Evolutionary conservation across 2,797 vertebrate genomes (phyloP), one percentile per base, ranked within the genome.

Genomic region (Alcedo quadribrachys): DNA sequence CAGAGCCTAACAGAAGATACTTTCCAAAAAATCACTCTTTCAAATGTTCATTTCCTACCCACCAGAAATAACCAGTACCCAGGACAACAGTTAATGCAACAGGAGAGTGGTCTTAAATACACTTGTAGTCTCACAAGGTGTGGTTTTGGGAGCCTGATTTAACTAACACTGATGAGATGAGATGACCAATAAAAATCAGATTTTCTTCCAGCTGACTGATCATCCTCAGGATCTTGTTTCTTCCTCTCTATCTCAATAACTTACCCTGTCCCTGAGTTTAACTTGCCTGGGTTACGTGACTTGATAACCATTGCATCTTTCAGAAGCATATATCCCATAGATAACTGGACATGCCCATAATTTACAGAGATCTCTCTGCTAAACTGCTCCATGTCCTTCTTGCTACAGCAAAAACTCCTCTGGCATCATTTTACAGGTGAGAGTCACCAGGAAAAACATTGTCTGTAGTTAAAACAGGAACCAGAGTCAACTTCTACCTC

Each of bases 231-330:
- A 54, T 53, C 35, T 82, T 63, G 2, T 12, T 89, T 60, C 58
- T 89, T n/a, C 14, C 27, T 81, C 42, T 40, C 55, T 48, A 4
- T 25, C 18, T 42, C 55, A 15, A 10, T 3, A 30, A 40, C 13
- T 9, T 16, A 53, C 27, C 5, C 15, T 55, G 25, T 8, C 22
- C 55, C 20, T 27, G 5, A 35, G 22, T 73, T 82, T 46, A 30
- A 11, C 4, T 8, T n/a, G 16, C 12, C 24, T 22, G 4, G 8
- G 8, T 60, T 57, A 30, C 12, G 5, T 20, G 40, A 22, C 53
- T 53, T 0, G 0, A 22, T 57, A 9, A 37, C 12, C 13, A 3
- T 27, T 21, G 9, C 8, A 35, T 2, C 21, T 62, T 33, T 35
- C 65, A 55, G 81, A 35, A 76, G 8, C 25, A 13, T 5, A 51